Evolutionary conservation across 2,113 vertebrate species (phyloP).

Genomic region (Oryzias curvinotus): DNA sequence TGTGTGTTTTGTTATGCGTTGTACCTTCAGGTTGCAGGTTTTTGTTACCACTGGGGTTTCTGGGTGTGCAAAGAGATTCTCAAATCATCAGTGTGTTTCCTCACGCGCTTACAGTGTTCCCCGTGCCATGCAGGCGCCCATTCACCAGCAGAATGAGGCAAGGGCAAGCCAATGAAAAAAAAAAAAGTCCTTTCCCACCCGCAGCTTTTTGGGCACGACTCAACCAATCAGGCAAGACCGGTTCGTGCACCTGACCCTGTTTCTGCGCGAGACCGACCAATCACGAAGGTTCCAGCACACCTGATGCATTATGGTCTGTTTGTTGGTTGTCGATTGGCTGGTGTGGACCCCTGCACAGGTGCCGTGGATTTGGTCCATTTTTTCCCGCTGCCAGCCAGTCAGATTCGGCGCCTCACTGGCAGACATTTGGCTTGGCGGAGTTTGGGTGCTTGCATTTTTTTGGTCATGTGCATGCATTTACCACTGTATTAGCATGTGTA

Average conservation of each 20-base stretch:
- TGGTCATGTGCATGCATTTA: constrained; percentile 7
- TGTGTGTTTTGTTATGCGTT: background rate
- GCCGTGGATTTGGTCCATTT: constrained; percentile 53
- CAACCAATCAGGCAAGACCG: constrained; percentile 56
- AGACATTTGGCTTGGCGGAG: constrained; percentile 53
- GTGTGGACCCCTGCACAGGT: constrained; percentile 54
- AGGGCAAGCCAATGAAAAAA: constrained; percentile 49
- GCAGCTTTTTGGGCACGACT: constrained; percentile 53
- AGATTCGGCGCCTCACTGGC: constrained; percentile 43
- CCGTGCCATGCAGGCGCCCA: constrained; percentile 47
- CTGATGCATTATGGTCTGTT: constrained; percentile 60
- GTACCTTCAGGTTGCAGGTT: background rate
- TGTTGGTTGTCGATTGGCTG: constrained; percentile 22
- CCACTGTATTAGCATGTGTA: constrained; percentile 11
- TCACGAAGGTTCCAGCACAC: constrained; percentile 55
- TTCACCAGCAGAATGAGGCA: constrained; percentile 53
- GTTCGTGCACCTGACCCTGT: constrained; percentile 66
- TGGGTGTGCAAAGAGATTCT: constrained; percentile 19
- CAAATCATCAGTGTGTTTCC: constrained; percentile 30
- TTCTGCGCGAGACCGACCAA: constrained; percentile 60
- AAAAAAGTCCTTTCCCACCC: constrained; percentile 37
- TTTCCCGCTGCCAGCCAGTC: constrained; percentile 52
- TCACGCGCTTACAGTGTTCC: constrained; percentile 42
- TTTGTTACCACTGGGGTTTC: background rate
- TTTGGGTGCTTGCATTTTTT: constrained; percentile 32